Evolutionary conservation across 2,888 invertebrate species (phyloP), one percentile per base, ranked within the genome.

Genomic region (Callyntrura guangdongensis): DNA sequence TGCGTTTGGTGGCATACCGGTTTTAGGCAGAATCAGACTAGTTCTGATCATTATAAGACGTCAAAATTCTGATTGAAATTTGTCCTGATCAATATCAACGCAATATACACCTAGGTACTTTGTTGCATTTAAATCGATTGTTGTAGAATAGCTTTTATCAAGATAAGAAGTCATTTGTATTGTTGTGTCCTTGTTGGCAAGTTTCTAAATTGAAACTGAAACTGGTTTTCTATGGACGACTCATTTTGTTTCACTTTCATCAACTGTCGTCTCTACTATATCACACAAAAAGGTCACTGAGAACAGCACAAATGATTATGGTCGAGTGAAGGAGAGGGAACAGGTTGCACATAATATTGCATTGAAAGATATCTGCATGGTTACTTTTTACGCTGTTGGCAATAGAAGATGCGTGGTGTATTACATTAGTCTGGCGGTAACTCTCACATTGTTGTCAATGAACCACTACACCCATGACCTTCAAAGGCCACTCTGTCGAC

Each of bases 141-240:
- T 25, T 64, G 64, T 64, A 64, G 64, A 22, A 64, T 64, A 9
- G 22, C 64, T 64, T 61, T 64, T 9, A 2, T 2, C n/a, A n/a
- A 14, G 53, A 53, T 53, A 53, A 53, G n/a, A 53, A 53, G 14
- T 14, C 67, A 14, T 14, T 67, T 14, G 1, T 27, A 6, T n/a
- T 27, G 67, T 47, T 72, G 72, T 36, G 36, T 36, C 36, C 36
- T 36, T 36, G 2, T 36, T 36, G 45, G 47, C 47, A 47, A 47
- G 25, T 72, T 72, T 72, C 72, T 45, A 72, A 72, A 72, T 17
- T 72, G 72, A 72, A 72, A 72, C 72, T 72, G 72, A 72, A 72
- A 72, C 72, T 72, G 72, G 72, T 72, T 72, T 72, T 20, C 8
- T 14, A 47, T 47, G 17, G 4, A n/a, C 20, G 45, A 45, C 45